A percentile compares a stretch with the other conserved stretches of the same genome.
phyloP scores from a whole-genome alignment of 1,140 invertebrate species.

The Nymphalis io region DNA sequence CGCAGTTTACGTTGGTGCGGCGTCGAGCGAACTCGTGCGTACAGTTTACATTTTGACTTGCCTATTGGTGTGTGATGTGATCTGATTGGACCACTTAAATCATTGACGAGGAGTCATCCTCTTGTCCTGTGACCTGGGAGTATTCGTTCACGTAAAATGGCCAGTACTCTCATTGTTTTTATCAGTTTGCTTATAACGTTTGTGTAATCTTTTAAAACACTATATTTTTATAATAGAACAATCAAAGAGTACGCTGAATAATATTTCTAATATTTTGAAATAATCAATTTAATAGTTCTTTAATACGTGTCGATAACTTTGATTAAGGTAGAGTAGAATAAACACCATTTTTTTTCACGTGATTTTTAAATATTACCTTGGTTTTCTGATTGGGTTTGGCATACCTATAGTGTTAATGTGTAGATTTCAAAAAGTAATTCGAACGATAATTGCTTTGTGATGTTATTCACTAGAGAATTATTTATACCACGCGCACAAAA shows the following conservation, averaged over 20 bases:
- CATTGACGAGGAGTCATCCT: constrained; percentile 54
- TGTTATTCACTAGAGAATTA: neutral
- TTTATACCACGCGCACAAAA: neutral
- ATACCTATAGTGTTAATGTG: neutral
- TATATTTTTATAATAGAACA: too few species aligned
- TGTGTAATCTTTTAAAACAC: neutral
- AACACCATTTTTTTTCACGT: neutral
- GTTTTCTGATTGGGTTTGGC: neutral
- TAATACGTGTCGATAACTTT: too few species aligned
- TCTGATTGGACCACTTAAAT: constrained; percentile 69
- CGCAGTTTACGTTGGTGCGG: constrained; percentile 44
- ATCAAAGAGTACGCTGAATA: neutral
- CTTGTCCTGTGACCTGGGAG: constrained; percentile 49
- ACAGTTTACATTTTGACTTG: constrained; percentile 23
- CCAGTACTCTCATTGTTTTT: constrained; percentile 38
- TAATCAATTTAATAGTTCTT: too few species aligned
- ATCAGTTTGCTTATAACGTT: neutral
- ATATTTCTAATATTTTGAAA: too few species aligned
- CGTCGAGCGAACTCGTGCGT: constrained; percentile 40
- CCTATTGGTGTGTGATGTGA: constrained; percentile 51
- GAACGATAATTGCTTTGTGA: neutral
- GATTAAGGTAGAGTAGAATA: too few species aligned
- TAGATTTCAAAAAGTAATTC: neutral
- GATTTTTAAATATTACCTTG: neutral
- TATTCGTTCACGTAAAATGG: constrained; percentile 49